A percentile compares a stretch with the other conserved stretches of the same genome.
Evolutionary conservation across 2,888 invertebrate species (phyloP).

Genomic region (Nymphalis urticae): DNA sequence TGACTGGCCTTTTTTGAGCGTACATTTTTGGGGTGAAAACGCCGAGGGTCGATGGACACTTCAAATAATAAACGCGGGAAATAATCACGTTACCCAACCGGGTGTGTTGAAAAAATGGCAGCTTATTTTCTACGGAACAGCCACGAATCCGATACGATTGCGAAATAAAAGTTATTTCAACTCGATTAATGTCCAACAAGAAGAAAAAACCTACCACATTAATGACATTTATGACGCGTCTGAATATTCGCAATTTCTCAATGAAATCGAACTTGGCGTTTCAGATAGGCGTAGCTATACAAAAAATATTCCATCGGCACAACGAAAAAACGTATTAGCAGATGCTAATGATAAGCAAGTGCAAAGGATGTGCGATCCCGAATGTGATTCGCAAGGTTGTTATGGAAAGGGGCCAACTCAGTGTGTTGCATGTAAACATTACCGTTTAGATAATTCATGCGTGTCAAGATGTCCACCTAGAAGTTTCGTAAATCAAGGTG

Average conservation of each 20-base stretch:
- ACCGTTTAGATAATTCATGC: conserved; percentile 91
- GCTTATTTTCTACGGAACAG: conserved; percentile 97
- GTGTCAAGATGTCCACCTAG: conserved; percentile 91
- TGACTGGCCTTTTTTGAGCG: conserved; percentile 99
- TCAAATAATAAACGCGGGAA: conserved; percentile 88
- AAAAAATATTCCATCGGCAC: conserved; percentile 84
- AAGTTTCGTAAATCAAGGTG: conserved; percentile 90
- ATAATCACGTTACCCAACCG: conserved; percentile 90
- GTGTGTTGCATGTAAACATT: conserved; percentile 91
- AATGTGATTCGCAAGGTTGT: conserved; percentile 89
- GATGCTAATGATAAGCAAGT: conserved; percentile 83
- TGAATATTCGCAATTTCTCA: conserved; percentile 81
- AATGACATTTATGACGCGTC: conserved; percentile 83
- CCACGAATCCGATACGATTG: conserved; percentile 90
- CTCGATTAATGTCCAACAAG: conserved; percentile 71
- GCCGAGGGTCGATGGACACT: conserved; percentile 94
- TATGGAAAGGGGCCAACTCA: conserved; percentile 92
- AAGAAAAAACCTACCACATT: conserved; percentile 82
- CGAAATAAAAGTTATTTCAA: conserved; percentile 80
- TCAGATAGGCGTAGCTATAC: conserved; percentile 85
- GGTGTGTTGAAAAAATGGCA: conserved; percentile 97
- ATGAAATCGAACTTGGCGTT: conserved; percentile 74
- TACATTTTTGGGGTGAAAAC: conserved; percentile 98
- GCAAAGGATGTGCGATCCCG: conserved; percentile 88
- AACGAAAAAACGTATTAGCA: conserved; percentile 82